Evolutionary conservation across 1,140 invertebrate genomes (phyloP).

Genomic region (Drosophila nasuta): DNA sequence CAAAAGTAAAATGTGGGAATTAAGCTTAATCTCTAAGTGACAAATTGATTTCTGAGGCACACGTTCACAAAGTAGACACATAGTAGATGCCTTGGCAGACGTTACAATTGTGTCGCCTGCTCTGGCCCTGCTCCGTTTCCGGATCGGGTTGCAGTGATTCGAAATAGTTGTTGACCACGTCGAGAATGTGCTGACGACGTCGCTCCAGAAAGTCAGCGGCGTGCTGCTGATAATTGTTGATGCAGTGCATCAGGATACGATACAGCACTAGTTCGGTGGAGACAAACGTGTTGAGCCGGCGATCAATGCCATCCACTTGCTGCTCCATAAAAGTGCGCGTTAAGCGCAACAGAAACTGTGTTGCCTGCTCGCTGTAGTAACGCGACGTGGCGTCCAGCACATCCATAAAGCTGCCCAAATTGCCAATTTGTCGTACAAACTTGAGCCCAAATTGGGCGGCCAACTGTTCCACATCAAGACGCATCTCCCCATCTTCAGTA

Average conservation of each 20-base stretch:
- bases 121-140: neutral
- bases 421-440: constrained; percentile 72
- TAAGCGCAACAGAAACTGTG: constrained; percentile 61
- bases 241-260: constrained; percentile 64
- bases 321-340: constrained; percentile 67
- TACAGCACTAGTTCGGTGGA: constrained; percentile 72
- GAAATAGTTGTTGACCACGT: constrained; percentile 57
- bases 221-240: constrained; percentile 64
- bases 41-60: too few relatives aligned
- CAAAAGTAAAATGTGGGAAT: too few relatives aligned
- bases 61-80: constrained; percentile 52
- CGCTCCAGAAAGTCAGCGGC: constrained; percentile 55
- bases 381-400: constrained; percentile 55
- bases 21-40: too few relatives aligned
- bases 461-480: constrained; percentile 51
- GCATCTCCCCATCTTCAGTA: constrained; percentile 33
- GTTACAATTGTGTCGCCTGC: constrained; percentile 43
- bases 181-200: constrained; percentile 58
- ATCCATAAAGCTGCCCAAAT: constrained; percentile 59
- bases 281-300: constrained; percentile 63
- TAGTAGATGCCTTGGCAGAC: constrained; percentile 67
- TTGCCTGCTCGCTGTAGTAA: constrained; percentile 57
- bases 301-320: constrained; percentile 65
- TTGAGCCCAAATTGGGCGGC: constrained; percentile 54
- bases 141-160: constrained; percentile 46